Conservation (phyloP, 1,140 invertebrate species). For the Helicorthomorpha holstii region DNA sequence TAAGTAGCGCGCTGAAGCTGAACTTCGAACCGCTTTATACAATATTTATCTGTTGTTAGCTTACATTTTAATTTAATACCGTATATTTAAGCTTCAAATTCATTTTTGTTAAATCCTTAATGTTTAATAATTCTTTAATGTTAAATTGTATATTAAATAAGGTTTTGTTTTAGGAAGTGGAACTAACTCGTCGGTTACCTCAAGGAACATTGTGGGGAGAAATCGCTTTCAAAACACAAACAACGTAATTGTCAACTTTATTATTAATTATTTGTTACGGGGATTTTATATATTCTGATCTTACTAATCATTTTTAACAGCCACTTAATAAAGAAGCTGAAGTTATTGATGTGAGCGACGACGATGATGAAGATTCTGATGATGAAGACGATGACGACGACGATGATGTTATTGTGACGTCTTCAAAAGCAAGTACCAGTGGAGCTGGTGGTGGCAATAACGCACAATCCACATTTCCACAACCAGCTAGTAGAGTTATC, state of each 20-base stretch:
- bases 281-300: no score
- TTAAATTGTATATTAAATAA: no score
- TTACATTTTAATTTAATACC: no score
- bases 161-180: no score
- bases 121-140: no score
- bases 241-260: no score
- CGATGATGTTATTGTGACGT: neutral
- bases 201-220: no score
- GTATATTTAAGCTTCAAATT: neutral
- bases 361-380: neutral
- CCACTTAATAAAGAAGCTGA: neutral
- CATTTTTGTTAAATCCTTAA: neutral
- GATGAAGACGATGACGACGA: slow-evolving; percentile 1
- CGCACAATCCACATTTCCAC: neutral
- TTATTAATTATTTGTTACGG: no score
- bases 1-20: neutral
- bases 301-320: no score
- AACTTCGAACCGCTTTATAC: neutral
- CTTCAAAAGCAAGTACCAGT: neutral
- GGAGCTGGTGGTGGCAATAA: neutral
- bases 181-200: no score
- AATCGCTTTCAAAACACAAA: no score
- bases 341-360: slow-evolving; percentile 7
- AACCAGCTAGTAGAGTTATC: neutral
- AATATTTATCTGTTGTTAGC: no score